These are phyloP conservation scores for Micronisus gabar DNA, from an alignment of 2,113 vertebrate genomes.

Conservation along the genomic window DNA sequence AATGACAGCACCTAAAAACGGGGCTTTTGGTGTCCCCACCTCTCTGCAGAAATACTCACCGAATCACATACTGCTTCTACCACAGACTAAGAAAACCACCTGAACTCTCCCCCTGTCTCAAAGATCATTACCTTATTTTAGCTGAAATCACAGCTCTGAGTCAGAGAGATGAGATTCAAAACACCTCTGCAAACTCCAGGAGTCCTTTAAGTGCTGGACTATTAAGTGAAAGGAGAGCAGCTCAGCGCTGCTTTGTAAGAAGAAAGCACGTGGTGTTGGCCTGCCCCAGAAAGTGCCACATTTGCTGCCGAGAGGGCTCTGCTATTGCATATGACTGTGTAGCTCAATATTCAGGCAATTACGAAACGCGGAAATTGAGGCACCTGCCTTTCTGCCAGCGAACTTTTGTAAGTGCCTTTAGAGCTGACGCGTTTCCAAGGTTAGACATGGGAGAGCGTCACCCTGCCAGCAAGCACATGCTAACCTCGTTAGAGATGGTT, in stretches of 20 bases:
- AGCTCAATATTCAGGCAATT: background rate
- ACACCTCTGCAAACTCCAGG: background rate
- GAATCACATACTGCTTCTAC: background rate
- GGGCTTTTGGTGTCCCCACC: background rate
- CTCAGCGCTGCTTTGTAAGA: background rate
- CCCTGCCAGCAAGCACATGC: background rate
- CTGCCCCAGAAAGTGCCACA: background rate
- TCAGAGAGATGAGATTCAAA: background rate
- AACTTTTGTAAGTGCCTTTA: background rate
- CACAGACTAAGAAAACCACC: background rate
- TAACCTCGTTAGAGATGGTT: background rate
- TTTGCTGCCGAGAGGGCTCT: background rate
- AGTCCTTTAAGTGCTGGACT: background rate
- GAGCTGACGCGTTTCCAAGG: accelerated
- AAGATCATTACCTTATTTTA: background rate
- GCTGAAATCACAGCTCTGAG: background rate
- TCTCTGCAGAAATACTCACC: background rate
- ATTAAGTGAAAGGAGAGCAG: background rate
- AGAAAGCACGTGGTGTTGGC: accelerated
- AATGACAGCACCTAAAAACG: background rate
- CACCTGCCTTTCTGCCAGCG: background rate
- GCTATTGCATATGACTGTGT: accelerated
- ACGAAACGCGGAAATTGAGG: background rate
- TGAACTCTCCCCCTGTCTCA: background rate
- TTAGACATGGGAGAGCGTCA: background rate